A percentile compares a stretch with the other conserved stretches of the same genome.
Conservation (phyloP, 1,140 invertebrate genomes). For the Euschistus heros region DNA sequence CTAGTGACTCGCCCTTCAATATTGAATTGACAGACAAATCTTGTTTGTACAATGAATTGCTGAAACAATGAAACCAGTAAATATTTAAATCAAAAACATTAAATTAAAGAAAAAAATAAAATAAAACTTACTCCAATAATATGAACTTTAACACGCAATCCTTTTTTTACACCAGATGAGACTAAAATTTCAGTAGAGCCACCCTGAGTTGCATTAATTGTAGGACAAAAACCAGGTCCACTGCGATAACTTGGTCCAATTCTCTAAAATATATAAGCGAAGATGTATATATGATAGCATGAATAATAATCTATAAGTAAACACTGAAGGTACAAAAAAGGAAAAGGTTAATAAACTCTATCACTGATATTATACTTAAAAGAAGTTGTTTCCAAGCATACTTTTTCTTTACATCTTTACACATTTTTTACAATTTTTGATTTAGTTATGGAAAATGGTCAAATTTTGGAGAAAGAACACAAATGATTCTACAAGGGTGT, state of each 20-base stretch:
- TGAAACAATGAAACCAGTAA: conserved; percentile 31
- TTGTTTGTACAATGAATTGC: conserved; percentile 87
- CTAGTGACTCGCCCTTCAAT: conserved; percentile 87
- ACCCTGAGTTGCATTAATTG: conserved; percentile 77
- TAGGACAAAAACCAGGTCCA: conserved; percentile 84
- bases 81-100: not conserved
- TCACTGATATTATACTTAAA: not conserved
- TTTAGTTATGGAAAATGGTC: too few species aligned
- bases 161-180: conserved; percentile 77
- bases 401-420: too few species aligned
- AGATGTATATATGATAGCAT: not conserved
- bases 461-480: too few species aligned
- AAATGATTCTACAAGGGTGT: too few species aligned
- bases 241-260: conserved; percentile 86
- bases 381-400: too few species aligned
- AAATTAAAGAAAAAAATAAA: conserved; percentile 2
- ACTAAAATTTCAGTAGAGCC: conserved; percentile 83
- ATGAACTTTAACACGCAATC: conserved; percentile 84
- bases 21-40: conserved; percentile 92
- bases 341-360: not conserved
- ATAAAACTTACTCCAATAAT: conserved; percentile 62
- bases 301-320: not conserved
- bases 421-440: too few species aligned
- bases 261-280: conserved; percentile 42
- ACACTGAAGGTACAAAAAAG: not conserved